phyloP scores from a whole-genome alignment of 2,797 vertebrate genomes.

The Ceryle rudis region DNA sequence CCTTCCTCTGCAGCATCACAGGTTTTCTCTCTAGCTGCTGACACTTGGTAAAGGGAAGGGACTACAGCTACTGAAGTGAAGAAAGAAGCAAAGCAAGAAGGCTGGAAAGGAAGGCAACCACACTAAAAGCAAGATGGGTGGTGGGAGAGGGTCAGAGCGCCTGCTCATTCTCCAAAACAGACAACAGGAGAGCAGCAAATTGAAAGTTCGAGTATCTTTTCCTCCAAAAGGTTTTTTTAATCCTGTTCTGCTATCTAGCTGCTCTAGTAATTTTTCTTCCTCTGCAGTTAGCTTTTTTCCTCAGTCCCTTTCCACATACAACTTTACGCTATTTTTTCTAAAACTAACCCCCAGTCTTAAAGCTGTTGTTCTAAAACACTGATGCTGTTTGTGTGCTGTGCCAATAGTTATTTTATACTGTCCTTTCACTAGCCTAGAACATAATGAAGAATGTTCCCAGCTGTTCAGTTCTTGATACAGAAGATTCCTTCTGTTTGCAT shows the following conservation, averaged over 20 bases:
- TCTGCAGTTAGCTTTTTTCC: neutral
- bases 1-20: accelerated
- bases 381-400: neutral
- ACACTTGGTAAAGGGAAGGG: neutral
- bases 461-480: neutral
- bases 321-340: neutral
- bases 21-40: neutral
- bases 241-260: neutral
- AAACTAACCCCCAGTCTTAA: neutral
- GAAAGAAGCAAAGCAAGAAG: neutral
- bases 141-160: neutral
- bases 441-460: neutral
- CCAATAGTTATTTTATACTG: neutral
- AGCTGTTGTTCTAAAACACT: neutral
- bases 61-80: neutral
- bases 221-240: neutral
- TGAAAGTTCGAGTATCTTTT: neutral
- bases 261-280: neutral
- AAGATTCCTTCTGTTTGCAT: neutral
- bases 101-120: neutral
- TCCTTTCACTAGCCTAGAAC: neutral
- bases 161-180: neutral
- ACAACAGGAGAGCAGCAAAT: neutral
- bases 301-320: neutral
- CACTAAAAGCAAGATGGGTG: neutral